These are phyloP conservation scores for Pycnomerus fuliginosus DNA, from an alignment of 2,888 invertebrate species.

Conservation along the genomic window DNA sequence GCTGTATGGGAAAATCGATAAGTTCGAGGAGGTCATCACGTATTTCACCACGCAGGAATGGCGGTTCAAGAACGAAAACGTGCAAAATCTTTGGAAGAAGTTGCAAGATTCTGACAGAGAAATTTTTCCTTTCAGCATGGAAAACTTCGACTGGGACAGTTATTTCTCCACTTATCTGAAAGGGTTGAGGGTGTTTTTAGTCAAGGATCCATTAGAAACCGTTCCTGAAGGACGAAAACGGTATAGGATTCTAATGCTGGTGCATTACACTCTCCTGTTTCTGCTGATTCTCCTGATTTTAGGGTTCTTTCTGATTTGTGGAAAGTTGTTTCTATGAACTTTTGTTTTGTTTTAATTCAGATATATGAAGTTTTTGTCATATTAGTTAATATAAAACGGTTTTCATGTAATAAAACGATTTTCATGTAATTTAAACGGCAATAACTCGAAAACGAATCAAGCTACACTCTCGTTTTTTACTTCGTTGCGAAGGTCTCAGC, in stretches of 20 bases:
- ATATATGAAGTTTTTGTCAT: too few relatives aligned
- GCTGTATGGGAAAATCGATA: conserved; percentile 73
- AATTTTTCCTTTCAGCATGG: conserved; percentile 64
- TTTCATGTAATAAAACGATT: too few relatives aligned
- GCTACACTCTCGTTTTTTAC: too few relatives aligned
- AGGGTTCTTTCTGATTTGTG: too few relatives aligned
- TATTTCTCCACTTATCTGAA: conserved; percentile 68
- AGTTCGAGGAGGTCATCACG: conserved; percentile 55
- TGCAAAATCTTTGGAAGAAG: conserved; percentile 59
- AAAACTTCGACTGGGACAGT: conserved; percentile 74
- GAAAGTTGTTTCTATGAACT: too few relatives aligned
- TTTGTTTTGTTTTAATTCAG: too few relatives aligned
- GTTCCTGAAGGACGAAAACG: conserved; percentile 59
- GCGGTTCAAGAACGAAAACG: conserved; percentile 66
- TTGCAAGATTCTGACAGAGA: conserved; percentile 60
- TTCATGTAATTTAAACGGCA: too few relatives aligned
- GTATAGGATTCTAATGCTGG: conserved; percentile 1
- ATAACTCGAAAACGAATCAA: too few relatives aligned
- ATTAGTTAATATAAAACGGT: too few relatives aligned
- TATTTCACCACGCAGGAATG: conserved; percentile 80
- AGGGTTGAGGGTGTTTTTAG: conserved; percentile 74
- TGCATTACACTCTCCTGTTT: conserved; percentile 3
- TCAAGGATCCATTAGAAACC: conserved; percentile 77
- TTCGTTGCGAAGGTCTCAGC: too few relatives aligned
- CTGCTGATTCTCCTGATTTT: too few relatives aligned